phyloP scores from a whole-genome alignment of 1,140 invertebrate species.

The Chrysoperla carnea region DNA sequence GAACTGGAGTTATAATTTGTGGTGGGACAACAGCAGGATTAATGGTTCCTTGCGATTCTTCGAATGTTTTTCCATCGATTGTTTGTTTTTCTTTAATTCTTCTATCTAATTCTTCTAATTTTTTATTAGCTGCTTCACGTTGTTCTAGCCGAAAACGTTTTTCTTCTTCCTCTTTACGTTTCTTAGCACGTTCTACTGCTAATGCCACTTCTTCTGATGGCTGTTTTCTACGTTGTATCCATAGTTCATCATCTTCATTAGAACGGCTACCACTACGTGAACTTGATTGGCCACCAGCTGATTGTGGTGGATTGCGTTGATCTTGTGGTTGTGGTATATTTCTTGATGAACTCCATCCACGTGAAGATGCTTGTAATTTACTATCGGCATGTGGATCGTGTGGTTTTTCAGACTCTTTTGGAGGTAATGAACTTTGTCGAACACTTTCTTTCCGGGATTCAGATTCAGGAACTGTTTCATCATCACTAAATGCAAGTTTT shows the following conservation, averaged over 20 bases:
- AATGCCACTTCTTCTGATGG: slow-evolving; percentile 48
- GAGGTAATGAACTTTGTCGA: too few species aligned
- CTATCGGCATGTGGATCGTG: neutral
- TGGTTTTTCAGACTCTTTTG: too few species aligned
- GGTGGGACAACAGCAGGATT: slow-evolving; percentile 15
- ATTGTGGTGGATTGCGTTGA: slow-evolving; percentile 9
- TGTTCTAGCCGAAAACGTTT: slow-evolving; percentile 40
- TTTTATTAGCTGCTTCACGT: slow-evolving; percentile 26
- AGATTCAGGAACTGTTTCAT: slow-evolving; percentile 38
- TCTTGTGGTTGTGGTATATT: slow-evolving; percentile 10
- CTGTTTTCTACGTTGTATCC: slow-evolving; percentile 47
- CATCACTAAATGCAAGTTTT: slow-evolving; percentile 86
- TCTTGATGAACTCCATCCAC: slow-evolving; percentile 11
- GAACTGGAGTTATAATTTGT: slow-evolving; percentile 25
- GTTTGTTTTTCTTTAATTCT: slow-evolving; percentile 30
- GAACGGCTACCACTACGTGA: slow-evolving; percentile 11
- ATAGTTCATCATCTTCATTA: slow-evolving; percentile 55
- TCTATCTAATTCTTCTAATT: slow-evolving; percentile 40
- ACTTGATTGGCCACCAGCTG: slow-evolving; percentile 7
- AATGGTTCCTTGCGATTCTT: slow-evolving; percentile 19
- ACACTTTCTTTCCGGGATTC: slow-evolving; percentile 6
- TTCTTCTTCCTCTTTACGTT: slow-evolving; percentile 66
- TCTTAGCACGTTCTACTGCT: slow-evolving; percentile 54
- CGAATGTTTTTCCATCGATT: slow-evolving; percentile 24
- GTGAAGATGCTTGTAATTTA: slow-evolving; percentile 7